Evolutionary conservation across 2,888 invertebrate genomes (phyloP), one percentile per base, ranked within the genome.

Genomic region (Meteorus cinctellus): DNA sequence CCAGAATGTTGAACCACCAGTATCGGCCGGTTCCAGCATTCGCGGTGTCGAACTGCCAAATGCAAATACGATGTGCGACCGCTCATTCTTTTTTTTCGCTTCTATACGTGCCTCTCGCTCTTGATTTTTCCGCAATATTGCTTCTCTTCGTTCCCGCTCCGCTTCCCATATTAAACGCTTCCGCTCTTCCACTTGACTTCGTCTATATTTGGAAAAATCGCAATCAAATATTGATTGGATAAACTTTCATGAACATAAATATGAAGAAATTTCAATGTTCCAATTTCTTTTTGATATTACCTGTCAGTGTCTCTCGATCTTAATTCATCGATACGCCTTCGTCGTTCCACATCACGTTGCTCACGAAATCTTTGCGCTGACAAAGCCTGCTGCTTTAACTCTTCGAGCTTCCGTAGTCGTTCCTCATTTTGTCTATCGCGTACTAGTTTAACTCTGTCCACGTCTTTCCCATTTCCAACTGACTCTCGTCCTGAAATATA

Each of bases 11-110:
- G 88, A 84, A 81, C 94, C 93, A 76, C 93, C 93, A 82, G 95
- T 93, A 88, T 96, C 96, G 78, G 94, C 93, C 74, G 96, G 95
- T 89, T 96, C 96, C 85, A 96, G 91, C 91, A 96, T 93, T 80
- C 97, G 92, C 79, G 97, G 97, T 79, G 96, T 97, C 82, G 96
- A 97, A 84, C 96, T 97, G 77, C 97, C 97, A 91, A 97, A 97
- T 74, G 97, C 97, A 91, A 96, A 97, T 75, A 94, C 95, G 78
- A 91, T 91, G 83, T 92, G 91, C 81, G 93, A 93, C 84, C 95
- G 93, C 87, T 96, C 96, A 84, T 95, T 93, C 85, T 94, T 93
- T 85, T 93, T 93, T 89, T 95, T 95, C 72, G 94, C 92, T 89
- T 96, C 96, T 86, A 96, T 91, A 81, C 95, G 92, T 82, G 95